Percentiles rank a stretch among this genome's conserved stretches.
phyloP scores from a whole-genome alignment of 2,888 invertebrate species.

The Xanthorhoe designata region DNA sequence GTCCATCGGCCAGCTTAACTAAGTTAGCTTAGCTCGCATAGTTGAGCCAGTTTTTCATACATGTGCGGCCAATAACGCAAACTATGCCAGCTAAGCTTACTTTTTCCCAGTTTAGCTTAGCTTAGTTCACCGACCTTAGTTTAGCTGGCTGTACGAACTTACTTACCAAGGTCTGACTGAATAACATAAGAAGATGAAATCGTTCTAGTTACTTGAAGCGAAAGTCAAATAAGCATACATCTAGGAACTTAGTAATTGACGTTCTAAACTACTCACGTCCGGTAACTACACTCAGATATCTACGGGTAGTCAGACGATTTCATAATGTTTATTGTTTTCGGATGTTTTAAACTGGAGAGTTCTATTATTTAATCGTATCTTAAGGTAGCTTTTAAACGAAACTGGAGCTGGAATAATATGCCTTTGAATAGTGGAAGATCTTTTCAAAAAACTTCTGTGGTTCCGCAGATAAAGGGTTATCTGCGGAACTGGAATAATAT shows the following conservation, averaged over 20 bases:
- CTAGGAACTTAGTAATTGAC: slow-evolving; percentile 34
- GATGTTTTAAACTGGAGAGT: not conserved
- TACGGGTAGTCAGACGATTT: slow-evolving; percentile 4
- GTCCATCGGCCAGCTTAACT: too few relatives aligned
- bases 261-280: slow-evolving; percentile 22
- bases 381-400: not conserved
- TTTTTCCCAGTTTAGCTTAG: too few relatives aligned
- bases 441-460: too few relatives aligned
- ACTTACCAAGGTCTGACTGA: not conserved
- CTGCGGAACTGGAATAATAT: too few relatives aligned
- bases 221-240: slow-evolving; percentile 33
- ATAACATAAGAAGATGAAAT: not conserved
- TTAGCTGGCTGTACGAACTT: too few relatives aligned
- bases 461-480: too few relatives aligned
- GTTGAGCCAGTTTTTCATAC: too few relatives aligned
- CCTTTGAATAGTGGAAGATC: too few relatives aligned
- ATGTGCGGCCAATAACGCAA: too few relatives aligned
- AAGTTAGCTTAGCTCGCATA: too few relatives aligned
- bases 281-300: not conserved
- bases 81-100: too few relatives aligned
- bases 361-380: not conserved
- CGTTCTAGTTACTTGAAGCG: slow-evolving; percentile 26
- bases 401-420: not conserved
- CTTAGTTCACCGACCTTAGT: too few relatives aligned
- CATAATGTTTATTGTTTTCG: not conserved